Evolutionary conservation across 2,888 invertebrate species (phyloP).

Genomic region (Cylloceria caligata): DNA sequence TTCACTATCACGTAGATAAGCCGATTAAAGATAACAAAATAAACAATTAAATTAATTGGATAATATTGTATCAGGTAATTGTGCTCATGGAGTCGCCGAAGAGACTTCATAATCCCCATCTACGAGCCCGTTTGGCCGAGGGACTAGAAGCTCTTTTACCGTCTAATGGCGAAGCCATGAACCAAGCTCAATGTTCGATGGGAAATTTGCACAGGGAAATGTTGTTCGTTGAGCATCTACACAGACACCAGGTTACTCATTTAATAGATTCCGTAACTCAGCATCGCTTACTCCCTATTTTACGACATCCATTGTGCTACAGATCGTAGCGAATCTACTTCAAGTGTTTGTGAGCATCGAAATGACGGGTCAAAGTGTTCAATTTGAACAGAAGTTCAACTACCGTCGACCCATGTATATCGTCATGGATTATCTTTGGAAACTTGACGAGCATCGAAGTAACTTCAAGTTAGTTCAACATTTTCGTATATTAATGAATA

Average conservation of each 20-base stretch:
- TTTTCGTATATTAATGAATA: background rate
- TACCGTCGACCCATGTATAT: conserved; percentile 98
- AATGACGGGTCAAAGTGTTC: conserved; percentile 98
- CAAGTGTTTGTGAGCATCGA: conserved; percentile 99
- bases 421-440: conserved; percentile 96
- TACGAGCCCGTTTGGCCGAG: conserved; percentile 95
- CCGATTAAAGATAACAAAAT: background rate
- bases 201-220: conserved; percentile 89
- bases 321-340: conserved; percentile 92
- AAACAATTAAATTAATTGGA: conserved; percentile 10
- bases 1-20: no score
- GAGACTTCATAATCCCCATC: conserved; percentile 95
- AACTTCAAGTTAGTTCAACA: conserved; percentile 89
- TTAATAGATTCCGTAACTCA: conserved; percentile 17
- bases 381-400: conserved; percentile 98
- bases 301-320: conserved; percentile 72
- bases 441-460: conserved; percentile 90
- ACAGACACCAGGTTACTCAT: conserved; percentile 89
- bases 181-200: conserved; percentile 82
- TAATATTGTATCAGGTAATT: conserved; percentile 86
- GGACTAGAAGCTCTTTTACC: conserved; percentile 95
- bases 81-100: conserved; percentile 95
- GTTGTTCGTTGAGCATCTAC: conserved; percentile 92
- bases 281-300: background rate
- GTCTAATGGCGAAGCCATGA: conserved; percentile 86